These are phyloP conservation scores for Tragopan temminckii DNA, from an alignment of 2,797 vertebrate genomes.

Conservation along the genomic window DNA sequence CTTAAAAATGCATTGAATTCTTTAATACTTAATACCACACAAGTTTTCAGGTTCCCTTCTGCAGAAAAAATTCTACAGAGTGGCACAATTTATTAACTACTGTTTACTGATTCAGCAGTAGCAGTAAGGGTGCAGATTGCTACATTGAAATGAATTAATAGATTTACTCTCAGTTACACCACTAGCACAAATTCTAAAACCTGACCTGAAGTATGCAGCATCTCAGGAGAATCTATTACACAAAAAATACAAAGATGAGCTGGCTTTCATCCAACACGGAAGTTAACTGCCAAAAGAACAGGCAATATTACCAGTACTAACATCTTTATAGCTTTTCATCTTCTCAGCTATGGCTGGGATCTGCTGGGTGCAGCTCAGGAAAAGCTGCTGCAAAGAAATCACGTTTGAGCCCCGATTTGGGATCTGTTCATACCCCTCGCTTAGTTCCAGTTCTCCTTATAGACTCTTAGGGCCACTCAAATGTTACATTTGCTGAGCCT, in stretches of 20 bases:
- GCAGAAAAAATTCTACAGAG: not conserved
- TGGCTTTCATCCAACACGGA: constrained; percentile 48
- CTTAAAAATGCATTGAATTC: constrained; percentile 12
- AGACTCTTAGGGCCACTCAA: not conserved
- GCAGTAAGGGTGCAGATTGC: not conserved
- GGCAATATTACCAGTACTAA: constrained; percentile 30
- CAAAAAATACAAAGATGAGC: not conserved
- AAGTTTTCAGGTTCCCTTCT: not conserved
- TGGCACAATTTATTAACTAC: not conserved
- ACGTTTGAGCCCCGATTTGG: not conserved
- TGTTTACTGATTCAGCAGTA: constrained; percentile 13
- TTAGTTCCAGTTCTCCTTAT: not conserved
- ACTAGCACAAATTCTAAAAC: constrained; percentile 23
- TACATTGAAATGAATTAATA: constrained; percentile 20
- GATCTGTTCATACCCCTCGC: not conserved
- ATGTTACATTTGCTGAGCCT: not conserved
- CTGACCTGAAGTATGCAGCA: constrained; percentile 4
- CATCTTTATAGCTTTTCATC: not conserved
- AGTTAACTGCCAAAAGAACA: constrained; percentile 30
- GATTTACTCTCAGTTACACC: constrained; percentile 8
- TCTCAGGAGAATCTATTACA: constrained; percentile 31
- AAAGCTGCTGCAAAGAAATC: not conserved
- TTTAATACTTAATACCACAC: not conserved
- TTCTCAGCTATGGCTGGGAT: not conserved
- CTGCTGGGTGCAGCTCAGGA: not conserved